These are phyloP conservation scores for Drosophila peninsularis DNA, from an alignment of 2,888 invertebrate genomes.

Conservation along the genomic window DNA sequence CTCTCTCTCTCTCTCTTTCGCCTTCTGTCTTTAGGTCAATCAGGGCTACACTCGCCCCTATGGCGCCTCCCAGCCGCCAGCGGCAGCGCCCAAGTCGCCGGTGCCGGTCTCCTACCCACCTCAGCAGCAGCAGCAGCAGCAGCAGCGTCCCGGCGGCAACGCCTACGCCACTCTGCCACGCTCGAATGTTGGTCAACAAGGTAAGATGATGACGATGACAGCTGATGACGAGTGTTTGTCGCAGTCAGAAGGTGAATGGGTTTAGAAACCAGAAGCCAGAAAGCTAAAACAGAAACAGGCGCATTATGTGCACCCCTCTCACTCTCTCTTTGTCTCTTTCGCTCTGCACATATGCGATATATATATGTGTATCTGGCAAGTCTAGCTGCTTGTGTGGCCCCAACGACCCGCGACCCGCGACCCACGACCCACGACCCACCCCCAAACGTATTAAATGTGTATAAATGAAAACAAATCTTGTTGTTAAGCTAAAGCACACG, in stretches of 20 bases:
- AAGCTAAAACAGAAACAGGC: slow-evolving; percentile 12
- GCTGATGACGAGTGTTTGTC: slow-evolving; percentile 72
- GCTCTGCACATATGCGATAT: too few species aligned
- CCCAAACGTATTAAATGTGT: slow-evolving; percentile 7
- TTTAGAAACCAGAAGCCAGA: slow-evolving; percentile 52
- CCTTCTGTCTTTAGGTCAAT: slow-evolving; percentile 82
- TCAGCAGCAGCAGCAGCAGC: slow-evolving; percentile 71
- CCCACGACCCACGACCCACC: neutral
- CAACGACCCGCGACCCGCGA: neutral
- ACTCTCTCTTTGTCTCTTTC: neutral
- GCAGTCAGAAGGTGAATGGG: slow-evolving; percentile 81
- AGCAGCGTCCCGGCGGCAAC: slow-evolving; percentile 72
- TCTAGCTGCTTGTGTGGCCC: slow-evolving; percentile 26
- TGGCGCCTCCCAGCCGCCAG: slow-evolving; percentile 73
- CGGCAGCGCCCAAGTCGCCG: slow-evolving; percentile 82
- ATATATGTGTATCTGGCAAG: slow-evolving; percentile 17
- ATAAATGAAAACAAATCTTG: slow-evolving; percentile 15
- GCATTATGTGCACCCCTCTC: neutral
- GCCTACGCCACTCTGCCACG: slow-evolving; percentile 84
- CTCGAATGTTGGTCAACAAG: slow-evolving; percentile 83
- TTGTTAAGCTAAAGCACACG: slow-evolving; percentile 37
- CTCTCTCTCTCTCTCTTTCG: neutral
- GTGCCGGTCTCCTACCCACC: slow-evolving; percentile 83
- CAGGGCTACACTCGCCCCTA: slow-evolving; percentile 84
- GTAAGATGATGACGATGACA: slow-evolving; percentile 82